Evolutionary conservation across 2,888 invertebrate species (phyloP).

Genomic region (Rotaria magnacalcarata): DNA sequence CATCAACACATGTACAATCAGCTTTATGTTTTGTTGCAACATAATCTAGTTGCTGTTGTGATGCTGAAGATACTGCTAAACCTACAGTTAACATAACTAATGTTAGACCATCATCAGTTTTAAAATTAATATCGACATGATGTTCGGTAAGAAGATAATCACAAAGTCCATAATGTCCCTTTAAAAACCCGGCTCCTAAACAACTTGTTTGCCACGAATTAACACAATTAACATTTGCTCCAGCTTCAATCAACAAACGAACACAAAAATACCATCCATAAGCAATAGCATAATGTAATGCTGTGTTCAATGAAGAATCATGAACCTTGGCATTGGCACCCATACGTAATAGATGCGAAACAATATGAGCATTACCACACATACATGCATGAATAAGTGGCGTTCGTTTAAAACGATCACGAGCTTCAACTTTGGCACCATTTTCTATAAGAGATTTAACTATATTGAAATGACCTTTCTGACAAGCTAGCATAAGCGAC

Average conservation of each 20-base stretch:
- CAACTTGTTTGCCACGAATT: slow-evolving; percentile 41
- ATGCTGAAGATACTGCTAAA: background rate
- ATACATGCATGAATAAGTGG: slow-evolving; percentile 61
- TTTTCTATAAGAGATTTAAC: slow-evolving; percentile 59
- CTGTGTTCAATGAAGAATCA: slow-evolving; percentile 62
- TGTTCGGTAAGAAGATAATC: slow-evolving; percentile 39
- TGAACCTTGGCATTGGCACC: slow-evolving; percentile 60
- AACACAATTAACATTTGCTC: slow-evolving; percentile 41
- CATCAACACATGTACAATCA: slow-evolving; percentile 36
- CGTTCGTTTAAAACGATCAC: slow-evolving; percentile 61
- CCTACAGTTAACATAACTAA: slow-evolving; percentile 43
- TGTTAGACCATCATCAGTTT: slow-evolving; percentile 42
- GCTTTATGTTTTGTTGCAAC: slow-evolving; percentile 40
- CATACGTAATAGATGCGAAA: slow-evolving; percentile 60
- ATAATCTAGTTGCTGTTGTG: slow-evolving; percentile 43
- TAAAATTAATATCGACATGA: slow-evolving; percentile 41
- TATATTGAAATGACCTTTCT: slow-evolving; percentile 58
- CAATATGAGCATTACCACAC: slow-evolving; percentile 60
- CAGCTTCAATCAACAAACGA: slow-evolving; percentile 56
- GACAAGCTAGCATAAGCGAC: slow-evolving; percentile 61
- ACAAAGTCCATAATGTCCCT: slow-evolving; percentile 44
- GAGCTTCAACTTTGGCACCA: slow-evolving; percentile 58
- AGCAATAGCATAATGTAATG: slow-evolving; percentile 63
- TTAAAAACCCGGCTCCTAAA: slow-evolving; percentile 43
- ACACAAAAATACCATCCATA: slow-evolving; percentile 63